phyloP scores from a whole-genome alignment of 2,113 vertebrate genomes.

The Geococcyx californianus region DNA sequence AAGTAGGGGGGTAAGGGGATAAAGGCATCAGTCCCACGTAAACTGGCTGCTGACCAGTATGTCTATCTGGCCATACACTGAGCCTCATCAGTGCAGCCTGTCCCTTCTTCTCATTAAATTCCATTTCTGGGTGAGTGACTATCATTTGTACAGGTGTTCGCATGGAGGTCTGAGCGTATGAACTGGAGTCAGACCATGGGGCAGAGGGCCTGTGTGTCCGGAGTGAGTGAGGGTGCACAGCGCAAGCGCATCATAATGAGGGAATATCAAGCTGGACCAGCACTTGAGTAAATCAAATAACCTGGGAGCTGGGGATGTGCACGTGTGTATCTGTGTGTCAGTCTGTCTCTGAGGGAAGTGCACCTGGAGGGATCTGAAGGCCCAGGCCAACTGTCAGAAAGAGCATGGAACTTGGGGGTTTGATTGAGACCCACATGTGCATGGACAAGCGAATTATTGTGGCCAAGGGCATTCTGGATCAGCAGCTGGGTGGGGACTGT shows the following conservation, averaged over 20 bases:
- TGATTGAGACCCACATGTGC: background rate
- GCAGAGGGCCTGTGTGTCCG: background rate
- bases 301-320: background rate
- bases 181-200: background rate
- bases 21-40: background rate
- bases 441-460: fast-evolving
- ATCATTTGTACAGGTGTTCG: background rate
- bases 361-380: background rate
- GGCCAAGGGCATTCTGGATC: background rate
- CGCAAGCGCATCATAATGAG: fast-evolving
- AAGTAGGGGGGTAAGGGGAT: background rate
- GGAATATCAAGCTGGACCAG: background rate
- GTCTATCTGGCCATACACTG: background rate
- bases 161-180: background rate
- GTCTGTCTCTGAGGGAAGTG: background rate
- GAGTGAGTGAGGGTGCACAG: fast-evolving
- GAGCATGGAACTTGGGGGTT: background rate
- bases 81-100: background rate
- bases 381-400: background rate
- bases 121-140: background rate
- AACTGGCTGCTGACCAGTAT: background rate
- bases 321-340: fast-evolving
- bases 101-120: background rate
- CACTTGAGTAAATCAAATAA: background rate
- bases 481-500: background rate